phyloP scores from a whole-genome alignment of 2,113 vertebrate genomes.

The Paramisgurnus dabryanus region DNA sequence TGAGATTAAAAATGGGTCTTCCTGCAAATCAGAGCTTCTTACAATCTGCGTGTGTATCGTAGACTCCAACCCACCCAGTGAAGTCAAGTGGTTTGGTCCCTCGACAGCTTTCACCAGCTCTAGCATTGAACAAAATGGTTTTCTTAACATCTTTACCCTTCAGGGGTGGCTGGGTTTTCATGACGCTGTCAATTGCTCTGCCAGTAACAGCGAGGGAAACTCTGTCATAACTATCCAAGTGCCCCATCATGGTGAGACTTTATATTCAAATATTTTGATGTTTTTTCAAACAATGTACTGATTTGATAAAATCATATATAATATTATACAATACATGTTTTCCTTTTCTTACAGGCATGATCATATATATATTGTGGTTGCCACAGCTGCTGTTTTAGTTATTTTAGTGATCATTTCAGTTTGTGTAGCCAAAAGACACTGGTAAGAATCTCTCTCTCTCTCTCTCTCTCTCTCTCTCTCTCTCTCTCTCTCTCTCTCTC shows the following conservation, averaged over 20 bases:
- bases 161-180: neutral
- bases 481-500: no score
- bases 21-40: constrained; percentile 51
- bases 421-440: no score
- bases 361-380: constrained; percentile 12
- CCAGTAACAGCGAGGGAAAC: constrained; percentile 62
- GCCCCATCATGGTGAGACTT: constrained; percentile 48
- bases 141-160: constrained; percentile 55
- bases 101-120: constrained; percentile 36
- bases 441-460: no score
- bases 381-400: no score
- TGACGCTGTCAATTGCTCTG: constrained; percentile 59
- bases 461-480: neutral
- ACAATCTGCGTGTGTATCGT: constrained; percentile 63
- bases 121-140: constrained; percentile 19
- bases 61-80: constrained; percentile 65
- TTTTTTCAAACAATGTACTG: neutral
- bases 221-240: constrained; percentile 47
- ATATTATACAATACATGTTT: neutral
- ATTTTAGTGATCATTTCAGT: no score
- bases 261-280: neutral
- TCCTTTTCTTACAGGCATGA: constrained; percentile 56
- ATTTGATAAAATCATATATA: neutral
- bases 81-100: constrained; percentile 56
- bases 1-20: constrained; percentile 61